Percentiles rank a stretch among this genome's conserved stretches.
Conservation (phyloP, 35 echinoderm and acorn worm genomes). For the Patiria miniata region DNA sequence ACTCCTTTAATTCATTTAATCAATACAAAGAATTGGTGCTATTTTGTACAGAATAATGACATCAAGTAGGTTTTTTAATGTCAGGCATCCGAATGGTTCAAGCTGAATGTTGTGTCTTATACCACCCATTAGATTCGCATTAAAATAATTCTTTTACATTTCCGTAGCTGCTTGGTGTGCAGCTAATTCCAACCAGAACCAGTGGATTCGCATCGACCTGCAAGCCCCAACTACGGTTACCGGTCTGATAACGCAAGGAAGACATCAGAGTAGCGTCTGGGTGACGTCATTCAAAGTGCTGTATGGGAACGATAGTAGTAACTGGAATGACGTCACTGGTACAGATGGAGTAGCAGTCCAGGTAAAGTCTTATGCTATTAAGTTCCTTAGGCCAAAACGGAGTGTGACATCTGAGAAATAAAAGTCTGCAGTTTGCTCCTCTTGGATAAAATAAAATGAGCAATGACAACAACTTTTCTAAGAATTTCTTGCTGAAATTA, state of each 20-base stretch:
- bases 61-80: too few species aligned
- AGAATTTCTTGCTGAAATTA: not conserved
- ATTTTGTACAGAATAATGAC: too few species aligned
- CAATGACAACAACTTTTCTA: not conserved
- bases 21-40: too few species aligned
- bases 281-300: slow-evolving; percentile 51
- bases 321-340: slow-evolving; percentile 10
- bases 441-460: not conserved
- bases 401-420: too few species aligned
- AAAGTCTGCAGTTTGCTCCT: too few species aligned
- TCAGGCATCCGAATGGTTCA: too few species aligned
- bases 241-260: slow-evolving; percentile 54
- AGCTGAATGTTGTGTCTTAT: too few species aligned
- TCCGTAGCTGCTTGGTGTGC: slow-evolving; percentile 56
- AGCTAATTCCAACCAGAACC: slow-evolving; percentile 7
- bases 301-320: slow-evolving; percentile 6
- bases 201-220: slow-evolving; percentile 57
- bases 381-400: too few species aligned
- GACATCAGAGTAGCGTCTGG: slow-evolving; percentile 32
- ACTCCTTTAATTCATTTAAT: too few species aligned
- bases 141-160: not conserved
- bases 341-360: not conserved
- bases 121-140: too few species aligned
- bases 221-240: slow-evolving; percentile 19
- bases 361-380: too few species aligned